Conservation (phyloP, 2,113 vertebrate genomes). For the Choloepus hoffmanni region DNA sequence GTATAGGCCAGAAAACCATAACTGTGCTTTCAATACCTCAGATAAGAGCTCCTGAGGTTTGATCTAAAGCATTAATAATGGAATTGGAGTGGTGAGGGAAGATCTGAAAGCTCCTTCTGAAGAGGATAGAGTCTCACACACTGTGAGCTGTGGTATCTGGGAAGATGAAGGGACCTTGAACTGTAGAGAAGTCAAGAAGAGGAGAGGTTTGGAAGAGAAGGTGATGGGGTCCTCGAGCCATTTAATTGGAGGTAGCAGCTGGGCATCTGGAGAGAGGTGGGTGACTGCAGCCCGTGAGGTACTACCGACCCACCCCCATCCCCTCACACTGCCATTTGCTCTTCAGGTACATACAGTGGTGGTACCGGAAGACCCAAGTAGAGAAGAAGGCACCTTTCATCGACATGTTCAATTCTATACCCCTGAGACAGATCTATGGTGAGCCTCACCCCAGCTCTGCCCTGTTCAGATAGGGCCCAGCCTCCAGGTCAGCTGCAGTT, state of each 20-base stretch:
- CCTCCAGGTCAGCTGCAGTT: not conserved
- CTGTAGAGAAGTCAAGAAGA: not conserved
- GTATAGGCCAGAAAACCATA: not conserved
- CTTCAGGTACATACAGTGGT: conserved; percentile 95
- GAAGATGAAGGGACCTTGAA: conserved; percentile 20
- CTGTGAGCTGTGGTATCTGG: not conserved
- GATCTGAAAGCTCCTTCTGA: conserved; percentile 29
- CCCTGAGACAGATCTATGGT: conserved; percentile 97
- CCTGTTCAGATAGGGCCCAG: not conserved
- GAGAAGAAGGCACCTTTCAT: conserved; percentile 97
- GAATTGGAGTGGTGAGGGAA: not conserved
- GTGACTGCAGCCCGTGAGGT: not conserved
- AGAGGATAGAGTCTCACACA: not conserved
- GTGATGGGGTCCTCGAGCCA: not conserved
- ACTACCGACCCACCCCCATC: not conserved
- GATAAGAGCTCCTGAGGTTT: conserved; percentile 11
- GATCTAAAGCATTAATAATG: not conserved
- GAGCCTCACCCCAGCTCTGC: conserved; percentile 68
- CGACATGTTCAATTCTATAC: conserved; percentile 92
- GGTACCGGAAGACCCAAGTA: conserved; percentile 94
- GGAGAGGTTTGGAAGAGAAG: not conserved
- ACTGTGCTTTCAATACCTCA: not conserved
- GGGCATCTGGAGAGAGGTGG: not conserved
- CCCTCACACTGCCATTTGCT: conserved; percentile 45
- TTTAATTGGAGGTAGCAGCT: not conserved